Evolutionary conservation across 1,140 invertebrate species (phyloP).

Genomic region (Mesaphorura yosii): DNA sequence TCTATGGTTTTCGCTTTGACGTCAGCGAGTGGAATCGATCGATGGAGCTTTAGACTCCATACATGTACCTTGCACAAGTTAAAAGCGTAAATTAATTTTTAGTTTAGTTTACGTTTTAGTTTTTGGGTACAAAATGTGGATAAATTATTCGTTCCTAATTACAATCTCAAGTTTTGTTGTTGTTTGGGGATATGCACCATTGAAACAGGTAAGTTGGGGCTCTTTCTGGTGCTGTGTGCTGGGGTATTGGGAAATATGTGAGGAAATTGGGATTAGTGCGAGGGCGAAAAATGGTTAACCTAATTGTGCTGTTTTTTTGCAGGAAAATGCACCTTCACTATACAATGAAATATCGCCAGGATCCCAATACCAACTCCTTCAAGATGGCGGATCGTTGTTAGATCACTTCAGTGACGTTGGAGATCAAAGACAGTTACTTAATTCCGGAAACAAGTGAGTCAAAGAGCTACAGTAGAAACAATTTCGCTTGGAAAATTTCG

Average conservation of each 20-base stretch:
- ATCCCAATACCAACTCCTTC: constrained; percentile 21
- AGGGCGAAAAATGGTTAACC: too few relatives aligned
- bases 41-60: too few relatives aligned
- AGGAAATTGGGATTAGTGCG: too few relatives aligned
- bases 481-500: neutral
- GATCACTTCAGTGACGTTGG: constrained; percentile 18
- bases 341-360: too few relatives aligned
- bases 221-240: neutral
- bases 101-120: too few relatives aligned
- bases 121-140: too few relatives aligned
- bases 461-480: too few relatives aligned
- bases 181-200: constrained; percentile 24
- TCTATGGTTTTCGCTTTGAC: too few relatives aligned
- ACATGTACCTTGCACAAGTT: too few relatives aligned
- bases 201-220: constrained; percentile 22
- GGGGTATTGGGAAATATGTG: neutral
- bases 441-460: constrained; percentile 25
- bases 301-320: too few relatives aligned
- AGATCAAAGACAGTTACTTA: constrained; percentile 15
- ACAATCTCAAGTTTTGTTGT: constrained; percentile 4
- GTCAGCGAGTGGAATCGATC: too few relatives aligned
- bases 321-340: neutral
- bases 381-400: constrained; percentile 29
- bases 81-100: too few relatives aligned
- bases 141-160: neutral